These are phyloP conservation scores for Ceyx cyanopectus DNA, from an alignment of 2,113 vertebrate genomes.

Conservation along the genomic window DNA sequence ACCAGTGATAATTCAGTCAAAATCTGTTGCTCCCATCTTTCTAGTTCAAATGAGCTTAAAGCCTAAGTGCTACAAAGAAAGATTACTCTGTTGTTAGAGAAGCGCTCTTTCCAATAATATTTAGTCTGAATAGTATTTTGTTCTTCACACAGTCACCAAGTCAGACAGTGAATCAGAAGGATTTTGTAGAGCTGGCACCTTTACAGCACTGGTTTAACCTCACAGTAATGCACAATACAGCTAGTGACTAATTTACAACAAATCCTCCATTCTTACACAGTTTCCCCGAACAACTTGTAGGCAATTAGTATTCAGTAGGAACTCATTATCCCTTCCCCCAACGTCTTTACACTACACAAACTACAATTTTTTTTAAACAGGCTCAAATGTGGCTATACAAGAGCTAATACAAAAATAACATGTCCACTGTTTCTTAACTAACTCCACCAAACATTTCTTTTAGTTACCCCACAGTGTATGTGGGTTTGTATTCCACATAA, in stretches of 20 bases:
- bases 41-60: slow-evolving; percentile 17
- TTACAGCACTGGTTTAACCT: slow-evolving; percentile 70
- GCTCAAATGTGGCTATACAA: slow-evolving; percentile 44
- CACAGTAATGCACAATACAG: slow-evolving; percentile 64
- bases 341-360: slow-evolving; percentile 68
- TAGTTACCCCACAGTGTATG: slow-evolving; percentile 13
- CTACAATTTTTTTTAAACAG: slow-evolving; percentile 10
- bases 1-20: slow-evolving; percentile 23
- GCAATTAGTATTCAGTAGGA: slow-evolving; percentile 82
- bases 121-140: slow-evolving; percentile 33
- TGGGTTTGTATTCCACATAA: slow-evolving; percentile 40
- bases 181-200: slow-evolving; percentile 67
- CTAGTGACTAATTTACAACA: slow-evolving; percentile 80
- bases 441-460: slow-evolving; percentile 39
- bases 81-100: background rate
- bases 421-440: slow-evolving; percentile 12
- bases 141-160: slow-evolving; percentile 31
- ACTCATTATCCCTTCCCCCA: slow-evolving; percentile 77
- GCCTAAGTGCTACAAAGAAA: background rate
- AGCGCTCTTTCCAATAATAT: background rate
- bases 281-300: slow-evolving; percentile 76
- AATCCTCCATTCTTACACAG: slow-evolving; percentile 76
- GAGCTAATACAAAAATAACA: slow-evolving; percentile 52
- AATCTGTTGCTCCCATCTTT: background rate
- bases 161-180: slow-evolving; percentile 50